These are phyloP conservation scores for Drosophila diplacantha DNA, from an alignment of 2,888 invertebrate genomes.

Conservation along the genomic window DNA sequence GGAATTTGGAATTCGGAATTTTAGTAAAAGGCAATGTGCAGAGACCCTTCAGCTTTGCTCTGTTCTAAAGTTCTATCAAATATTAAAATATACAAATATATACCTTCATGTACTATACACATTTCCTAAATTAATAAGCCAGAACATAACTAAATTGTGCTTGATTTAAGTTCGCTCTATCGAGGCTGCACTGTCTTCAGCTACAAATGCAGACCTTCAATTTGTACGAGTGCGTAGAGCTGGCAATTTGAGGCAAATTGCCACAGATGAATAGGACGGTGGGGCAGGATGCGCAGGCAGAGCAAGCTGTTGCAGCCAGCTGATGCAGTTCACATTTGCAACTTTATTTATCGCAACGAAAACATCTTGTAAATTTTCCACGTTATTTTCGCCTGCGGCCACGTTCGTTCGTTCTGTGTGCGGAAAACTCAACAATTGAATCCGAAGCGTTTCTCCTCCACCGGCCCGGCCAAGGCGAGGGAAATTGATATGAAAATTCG, in stretches of 20 bases:
- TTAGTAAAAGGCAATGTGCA: too few relatives aligned
- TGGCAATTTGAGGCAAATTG: conserved; percentile 68
- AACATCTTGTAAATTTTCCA: conserved; percentile 73
- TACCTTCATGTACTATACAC: not conserved
- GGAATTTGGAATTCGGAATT: too few relatives aligned
- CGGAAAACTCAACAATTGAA: conserved; percentile 68
- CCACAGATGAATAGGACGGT: conserved; percentile 31
- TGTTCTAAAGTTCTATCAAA: too few relatives aligned
- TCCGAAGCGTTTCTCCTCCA: conserved; percentile 60
- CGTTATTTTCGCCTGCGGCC: conserved; percentile 60
- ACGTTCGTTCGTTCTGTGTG: conserved; percentile 30
- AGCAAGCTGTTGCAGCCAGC: conserved; percentile 20
- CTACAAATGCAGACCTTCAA: conserved; percentile 43
- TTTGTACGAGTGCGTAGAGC: conserved; percentile 66
- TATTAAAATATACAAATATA: too few relatives aligned
- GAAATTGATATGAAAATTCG: conserved; percentile 72
- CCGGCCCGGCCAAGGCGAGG: conserved; percentile 37
- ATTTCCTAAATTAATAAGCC: not conserved
- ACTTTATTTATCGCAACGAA: conserved; percentile 71
- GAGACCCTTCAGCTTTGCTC: too few relatives aligned
- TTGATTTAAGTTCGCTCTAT: not conserved
- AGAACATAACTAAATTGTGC: not conserved
- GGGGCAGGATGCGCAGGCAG: conserved; percentile 30
- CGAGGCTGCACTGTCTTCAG: not conserved
- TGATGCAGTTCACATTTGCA: conserved; percentile 68